Evolutionary conservation across 2,888 invertebrate species (phyloP).

Genomic region (Heliconius sara): DNA sequence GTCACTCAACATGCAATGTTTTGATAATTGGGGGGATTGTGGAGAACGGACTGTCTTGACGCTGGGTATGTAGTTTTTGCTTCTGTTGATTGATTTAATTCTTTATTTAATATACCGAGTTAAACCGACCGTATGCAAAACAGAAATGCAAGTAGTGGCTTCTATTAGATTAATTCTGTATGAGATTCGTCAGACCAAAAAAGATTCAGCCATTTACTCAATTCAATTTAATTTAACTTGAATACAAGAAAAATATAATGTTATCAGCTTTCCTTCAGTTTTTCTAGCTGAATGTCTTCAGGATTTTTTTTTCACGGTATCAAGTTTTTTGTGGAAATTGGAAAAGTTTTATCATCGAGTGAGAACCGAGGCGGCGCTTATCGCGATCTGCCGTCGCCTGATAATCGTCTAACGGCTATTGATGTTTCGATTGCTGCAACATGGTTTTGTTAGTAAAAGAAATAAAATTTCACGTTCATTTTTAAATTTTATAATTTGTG

Average conservation of each 20-base stretch:
- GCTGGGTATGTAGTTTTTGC: no score
- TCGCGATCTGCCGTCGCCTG: constrained; percentile 54
- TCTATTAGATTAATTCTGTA: no score
- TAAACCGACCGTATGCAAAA: no score
- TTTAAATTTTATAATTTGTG: background rate
- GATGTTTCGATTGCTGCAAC: constrained; percentile 19
- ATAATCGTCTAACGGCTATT: constrained; percentile 38
- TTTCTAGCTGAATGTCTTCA: constrained; percentile 30
- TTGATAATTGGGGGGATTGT: no score
- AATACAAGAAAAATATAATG: constrained; percentile 6
- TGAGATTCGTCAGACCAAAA: background rate
- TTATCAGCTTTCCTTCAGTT: constrained; percentile 34
- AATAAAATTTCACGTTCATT: background rate
- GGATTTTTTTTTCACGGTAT: constrained; percentile 38
- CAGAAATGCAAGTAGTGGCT: no score
- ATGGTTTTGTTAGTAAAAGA: constrained; percentile 3
- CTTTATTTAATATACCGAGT: no score
- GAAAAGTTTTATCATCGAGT: constrained; percentile 60
- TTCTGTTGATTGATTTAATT: no score
- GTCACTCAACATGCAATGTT: no score
- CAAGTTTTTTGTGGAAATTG: constrained; percentile 54
- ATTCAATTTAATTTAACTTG: background rate
- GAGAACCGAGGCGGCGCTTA: constrained; percentile 48
- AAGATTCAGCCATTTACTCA: background rate
- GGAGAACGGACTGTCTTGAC: no score